Evolutionary conservation across 1,140 invertebrate species (phyloP), one percentile per base, ranked within the genome.

Genomic region (Hycleus phaleratus): DNA sequence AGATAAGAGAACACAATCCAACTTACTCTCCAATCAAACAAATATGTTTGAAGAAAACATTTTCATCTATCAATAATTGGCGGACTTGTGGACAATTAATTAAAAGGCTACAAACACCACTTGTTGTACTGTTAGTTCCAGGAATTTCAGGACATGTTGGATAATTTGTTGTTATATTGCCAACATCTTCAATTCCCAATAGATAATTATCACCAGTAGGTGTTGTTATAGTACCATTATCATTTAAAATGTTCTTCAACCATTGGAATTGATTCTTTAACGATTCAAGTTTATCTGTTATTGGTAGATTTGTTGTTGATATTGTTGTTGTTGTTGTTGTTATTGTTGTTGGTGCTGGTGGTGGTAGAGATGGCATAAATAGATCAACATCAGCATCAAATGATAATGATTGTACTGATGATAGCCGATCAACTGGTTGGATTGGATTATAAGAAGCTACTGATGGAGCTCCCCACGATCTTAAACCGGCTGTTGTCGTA

Each of bases 101-200:
- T 3, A 71, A 11, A 1, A 68, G 49, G n/a, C 59, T 61, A 50
- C 69, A 71, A 10, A 49, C 24, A 49, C 67, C 67, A 18, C 18
- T 18, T 8, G 52, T 24, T 9, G 57, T 51, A 8, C 38, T 45
- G 49, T 61, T 63, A 39, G 18, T 18, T 18, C 44, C 10, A 26
- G 62, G 60, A 5, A 59, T 56, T 26, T 38, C 26, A 3, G 58
- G 43, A 49, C 68, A 69, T 8, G 55, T 49, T 3, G 58, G 50
- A 43, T 58, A 26, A 32, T 47, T 46, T 2, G 60, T 50, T 38
- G 55, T 46, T 12, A 56, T 63, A 49, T 59, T 18, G 18, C 18
- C 18, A 18, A 18, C 62, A 56, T 67, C 62, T 44, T 18, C 18
- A 18, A 62, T 53, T 25, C 66, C 64, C 24, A 69, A 49, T 45